Percentiles rank a stretch among this genome's conserved stretches.
These are phyloP conservation scores for Gallirallus australis DNA, from an alignment of 2,797 vertebrate species.

Conservation along the genomic window DNA sequence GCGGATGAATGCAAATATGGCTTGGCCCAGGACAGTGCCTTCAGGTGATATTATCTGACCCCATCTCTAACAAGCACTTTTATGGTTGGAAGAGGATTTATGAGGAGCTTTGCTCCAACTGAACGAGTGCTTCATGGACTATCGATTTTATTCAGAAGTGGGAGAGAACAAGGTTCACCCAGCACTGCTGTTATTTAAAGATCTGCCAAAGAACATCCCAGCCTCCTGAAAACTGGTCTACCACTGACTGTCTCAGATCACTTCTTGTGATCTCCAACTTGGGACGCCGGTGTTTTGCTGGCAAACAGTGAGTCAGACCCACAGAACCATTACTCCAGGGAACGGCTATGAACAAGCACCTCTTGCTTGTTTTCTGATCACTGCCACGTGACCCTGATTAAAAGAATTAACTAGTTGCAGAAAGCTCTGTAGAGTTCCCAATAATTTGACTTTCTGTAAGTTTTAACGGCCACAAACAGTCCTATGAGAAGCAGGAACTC, in stretches of 20 bases:
- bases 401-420: neutral
- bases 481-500: neutral
- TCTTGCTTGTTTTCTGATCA: neutral
- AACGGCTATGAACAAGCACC: neutral
- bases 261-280: neutral
- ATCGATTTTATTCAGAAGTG: neutral
- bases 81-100: neutral
- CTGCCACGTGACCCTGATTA: neutral
- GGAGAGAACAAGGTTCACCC: slow-evolving; percentile 8
- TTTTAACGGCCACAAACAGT: neutral
- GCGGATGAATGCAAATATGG: rapidly evolving
- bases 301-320: neutral
- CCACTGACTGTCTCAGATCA: neutral
- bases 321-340: neutral
- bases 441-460: neutral
- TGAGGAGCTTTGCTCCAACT: neutral
- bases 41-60: neutral
- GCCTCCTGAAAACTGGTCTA: neutral
- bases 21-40: neutral
- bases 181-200: neutral
- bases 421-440: neutral
- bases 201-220: neutral
- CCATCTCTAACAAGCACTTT: neutral
- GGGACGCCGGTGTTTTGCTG: neutral
- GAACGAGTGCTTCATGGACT: neutral